Evolutionary conservation across 2,888 invertebrate genomes (phyloP).

Genomic region (Eupithecia subfuscata): DNA sequence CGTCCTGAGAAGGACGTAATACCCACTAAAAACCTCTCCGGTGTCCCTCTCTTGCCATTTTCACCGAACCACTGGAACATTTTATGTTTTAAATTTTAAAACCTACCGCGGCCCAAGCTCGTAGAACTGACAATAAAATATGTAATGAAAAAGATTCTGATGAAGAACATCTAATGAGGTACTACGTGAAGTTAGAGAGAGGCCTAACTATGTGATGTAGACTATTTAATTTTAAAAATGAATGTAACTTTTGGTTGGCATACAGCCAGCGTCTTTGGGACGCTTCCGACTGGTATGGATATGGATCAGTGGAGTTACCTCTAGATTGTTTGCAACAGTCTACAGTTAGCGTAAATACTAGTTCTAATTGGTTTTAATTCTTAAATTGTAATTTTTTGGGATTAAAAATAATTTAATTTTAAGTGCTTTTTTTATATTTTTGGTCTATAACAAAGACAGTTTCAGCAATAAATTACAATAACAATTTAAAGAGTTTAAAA

Average conservation of each 20-base stretch:
- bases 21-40: no score
- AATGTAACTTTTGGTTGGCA: neutral
- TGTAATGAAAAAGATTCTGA: neutral
- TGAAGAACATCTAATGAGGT: neutral
- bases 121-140: neutral
- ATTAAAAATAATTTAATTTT: neutral
- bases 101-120: neutral
- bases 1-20: no score
- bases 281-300: neutral
- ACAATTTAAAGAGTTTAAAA: slow-evolving; percentile 50
- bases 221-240: neutral
- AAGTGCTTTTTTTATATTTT: neutral
- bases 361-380: neutral
- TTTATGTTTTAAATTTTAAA: no score
- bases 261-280: neutral
- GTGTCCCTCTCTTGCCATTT: no score
- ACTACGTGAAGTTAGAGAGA: neutral
- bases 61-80: no score
- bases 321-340: neutral
- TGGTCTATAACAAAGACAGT: neutral
- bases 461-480: slow-evolving; percentile 38
- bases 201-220: neutral
- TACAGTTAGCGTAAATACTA: neutral
- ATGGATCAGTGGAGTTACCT: neutral
- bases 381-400: neutral